Evolutionary conservation across 2,888 invertebrate species (phyloP), one percentile per base, ranked within the genome.

Genomic region (Tanytarsus gracilentus): DNA sequence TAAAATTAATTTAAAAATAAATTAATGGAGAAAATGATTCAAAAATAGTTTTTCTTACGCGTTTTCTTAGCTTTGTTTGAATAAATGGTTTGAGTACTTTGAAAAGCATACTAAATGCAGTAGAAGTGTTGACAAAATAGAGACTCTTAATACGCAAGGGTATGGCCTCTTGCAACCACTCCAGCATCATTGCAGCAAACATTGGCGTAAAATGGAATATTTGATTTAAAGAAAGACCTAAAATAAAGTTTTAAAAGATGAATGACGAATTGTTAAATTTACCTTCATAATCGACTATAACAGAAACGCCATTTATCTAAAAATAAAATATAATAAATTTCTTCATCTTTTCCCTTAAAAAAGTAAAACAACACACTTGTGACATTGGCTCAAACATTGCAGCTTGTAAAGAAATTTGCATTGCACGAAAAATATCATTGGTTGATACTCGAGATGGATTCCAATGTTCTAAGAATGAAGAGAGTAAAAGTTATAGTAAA

Each of bases 81-180:
- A 94, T 76, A 70, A 94, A 93, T 0, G 93, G 94, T 70, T 90
- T 91, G 72, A 94, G 87, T 61, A 95, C 78, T 6, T 86, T 83
- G 68, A 86, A 93, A 3, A 89, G 76, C 80, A 91, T 84, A 68
- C 89, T 90, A 74, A 94, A 93, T 62, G 92, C 78, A 64, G 80
- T 82, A 0, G 93, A 88, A 69, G 93, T 92, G 70, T 90, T 90
- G 11, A 94, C 77, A 52, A 93, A 79, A 69, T 94, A 93, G 3
- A 95, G 83, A 0, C 82, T 89, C 72, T 91, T 92, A 40, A 95
- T 74, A 53, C 94, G 81, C 63, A 84, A 77, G 0, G 93, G 89
- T 27, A 89, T 82, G 67, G 88, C 86, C 68, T 89, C 91, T 83
- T 89, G 85, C 39, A 87, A 78, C 79, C 85, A 87, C 26, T 87